Conservation (phyloP, 2,797 vertebrate species). For the Podarcis siculus region DNA sequence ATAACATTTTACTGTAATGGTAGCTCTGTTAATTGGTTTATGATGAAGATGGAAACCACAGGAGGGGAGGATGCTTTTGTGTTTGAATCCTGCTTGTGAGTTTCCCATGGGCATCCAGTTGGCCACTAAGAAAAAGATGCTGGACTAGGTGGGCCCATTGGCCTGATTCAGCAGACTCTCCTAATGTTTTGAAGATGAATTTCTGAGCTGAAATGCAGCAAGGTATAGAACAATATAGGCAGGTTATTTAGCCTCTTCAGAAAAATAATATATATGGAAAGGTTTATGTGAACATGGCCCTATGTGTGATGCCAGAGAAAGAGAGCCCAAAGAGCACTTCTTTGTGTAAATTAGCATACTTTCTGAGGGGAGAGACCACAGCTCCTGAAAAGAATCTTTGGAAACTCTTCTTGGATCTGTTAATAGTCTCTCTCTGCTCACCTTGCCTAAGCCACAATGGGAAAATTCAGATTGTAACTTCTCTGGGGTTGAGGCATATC, state of each 20-base stretch:
- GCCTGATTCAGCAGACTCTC: no score
- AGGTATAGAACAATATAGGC: not conserved
- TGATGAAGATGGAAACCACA: not conserved
- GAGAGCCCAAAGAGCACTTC: not conserved
- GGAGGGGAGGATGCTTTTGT: not conserved
- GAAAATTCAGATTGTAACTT: constrained; percentile 5
- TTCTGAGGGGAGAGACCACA: not conserved
- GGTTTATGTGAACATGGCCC: not conserved
- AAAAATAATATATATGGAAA: not conserved
- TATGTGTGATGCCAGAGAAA: not conserved
- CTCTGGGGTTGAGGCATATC: not conserved
- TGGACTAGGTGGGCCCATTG: no score
- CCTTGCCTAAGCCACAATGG: not conserved
- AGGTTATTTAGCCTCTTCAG: not conserved
- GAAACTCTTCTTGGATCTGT: not conserved
- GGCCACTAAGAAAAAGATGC: no score
- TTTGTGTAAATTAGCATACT: not conserved
- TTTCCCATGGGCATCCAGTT: no score
- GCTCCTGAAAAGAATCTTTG: not conserved
- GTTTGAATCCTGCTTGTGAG: no score
- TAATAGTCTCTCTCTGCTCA: not conserved
- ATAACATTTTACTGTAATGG: not conserved
- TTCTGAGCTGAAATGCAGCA: not conserved
- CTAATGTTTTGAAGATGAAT: no score
- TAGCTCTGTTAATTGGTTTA: not conserved